phyloP scores from a whole-genome alignment of 2,888 invertebrate species.

The Cryptocephalus primarius region DNA sequence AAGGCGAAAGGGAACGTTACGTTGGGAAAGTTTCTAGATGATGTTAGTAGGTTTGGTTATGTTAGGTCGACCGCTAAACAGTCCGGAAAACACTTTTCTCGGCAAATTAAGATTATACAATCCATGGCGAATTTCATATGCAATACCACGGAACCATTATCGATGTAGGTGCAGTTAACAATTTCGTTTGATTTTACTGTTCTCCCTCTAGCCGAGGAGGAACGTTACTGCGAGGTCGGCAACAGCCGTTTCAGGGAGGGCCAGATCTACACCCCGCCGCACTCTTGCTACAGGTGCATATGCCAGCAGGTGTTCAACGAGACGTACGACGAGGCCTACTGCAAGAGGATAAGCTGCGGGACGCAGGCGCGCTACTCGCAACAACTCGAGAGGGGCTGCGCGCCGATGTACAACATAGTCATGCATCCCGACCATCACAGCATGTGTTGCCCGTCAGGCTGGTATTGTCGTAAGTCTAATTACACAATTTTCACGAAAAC shows the following conservation, averaged over 20 bases:
- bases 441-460: slow-evolving; percentile 10
- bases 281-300: slow-evolving; percentile 5
- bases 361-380: slow-evolving; percentile 2
- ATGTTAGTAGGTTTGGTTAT: no score
- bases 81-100: no score
- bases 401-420: slow-evolving; percentile 3
- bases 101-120: no score
- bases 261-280: slow-evolving; percentile 2
- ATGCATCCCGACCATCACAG: neutral
- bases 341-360: slow-evolving; percentile 2
- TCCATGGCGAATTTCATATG: no score
- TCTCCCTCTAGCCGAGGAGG: no score
- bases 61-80: no score
- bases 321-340: slow-evolving; percentile 4
- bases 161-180: no score
- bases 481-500: neutral
- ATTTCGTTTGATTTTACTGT: no score
- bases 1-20: no score
- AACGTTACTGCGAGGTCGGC: neutral
- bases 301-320: slow-evolving; percentile 6
- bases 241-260: neutral
- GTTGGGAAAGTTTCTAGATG: no score
- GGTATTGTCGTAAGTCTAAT: slow-evolving; percentile 13
- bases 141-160: no score
- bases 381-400: slow-evolving; percentile 5